These are phyloP conservation scores for Serrognathus titanus DNA, from an alignment of 2,888 invertebrate genomes.

Conservation along the genomic window DNA sequence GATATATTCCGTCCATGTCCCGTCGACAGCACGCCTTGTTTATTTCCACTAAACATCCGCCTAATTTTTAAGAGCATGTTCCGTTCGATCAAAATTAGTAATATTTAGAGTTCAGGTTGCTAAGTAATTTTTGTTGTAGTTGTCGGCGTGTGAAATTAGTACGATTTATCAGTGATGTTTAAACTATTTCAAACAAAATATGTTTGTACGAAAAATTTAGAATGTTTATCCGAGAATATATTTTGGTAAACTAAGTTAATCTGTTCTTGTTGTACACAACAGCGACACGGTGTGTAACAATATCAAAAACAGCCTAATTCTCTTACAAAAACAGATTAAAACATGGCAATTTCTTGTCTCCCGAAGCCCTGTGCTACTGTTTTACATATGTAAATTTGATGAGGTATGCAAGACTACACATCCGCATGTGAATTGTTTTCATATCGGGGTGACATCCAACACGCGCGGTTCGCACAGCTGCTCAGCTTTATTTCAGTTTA, in stretches of 20 bases:
- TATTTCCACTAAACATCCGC: too few relatives aligned
- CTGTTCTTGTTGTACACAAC: conserved; percentile 20
- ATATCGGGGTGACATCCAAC: conserved; percentile 40
- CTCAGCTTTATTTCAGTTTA: conserved; percentile 43
- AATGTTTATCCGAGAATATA: not conserved
- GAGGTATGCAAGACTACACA: conserved; percentile 31
- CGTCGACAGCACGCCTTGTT: too few relatives aligned
- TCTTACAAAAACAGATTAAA: conserved; percentile 24
- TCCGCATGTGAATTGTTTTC: conserved; percentile 36
- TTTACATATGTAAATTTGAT: conserved; percentile 37
- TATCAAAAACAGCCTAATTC: conserved; percentile 27
- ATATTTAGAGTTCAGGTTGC: not conserved
- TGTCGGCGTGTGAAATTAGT: conserved; percentile 14
- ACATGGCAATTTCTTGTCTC: conserved; percentile 28
- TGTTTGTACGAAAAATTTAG: not conserved
- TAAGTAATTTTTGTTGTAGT: conserved; percentile 22
- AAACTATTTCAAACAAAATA: not conserved
- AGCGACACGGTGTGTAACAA: conserved; percentile 16
- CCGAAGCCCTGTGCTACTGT: conserved; percentile 28
- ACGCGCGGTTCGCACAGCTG: conserved; percentile 38
- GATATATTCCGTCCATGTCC: too few relatives aligned
- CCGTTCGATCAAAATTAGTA: too few relatives aligned
- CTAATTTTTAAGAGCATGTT: too few relatives aligned
- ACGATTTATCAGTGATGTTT: conserved; percentile 11
- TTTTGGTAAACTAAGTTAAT: conserved; percentile 12